A percentile compares a stretch with the other conserved stretches of the same genome.
Conservation (phyloP, 2,888 invertebrate genomes). For the Acanthococcus lagerstroemiae region DNA sequence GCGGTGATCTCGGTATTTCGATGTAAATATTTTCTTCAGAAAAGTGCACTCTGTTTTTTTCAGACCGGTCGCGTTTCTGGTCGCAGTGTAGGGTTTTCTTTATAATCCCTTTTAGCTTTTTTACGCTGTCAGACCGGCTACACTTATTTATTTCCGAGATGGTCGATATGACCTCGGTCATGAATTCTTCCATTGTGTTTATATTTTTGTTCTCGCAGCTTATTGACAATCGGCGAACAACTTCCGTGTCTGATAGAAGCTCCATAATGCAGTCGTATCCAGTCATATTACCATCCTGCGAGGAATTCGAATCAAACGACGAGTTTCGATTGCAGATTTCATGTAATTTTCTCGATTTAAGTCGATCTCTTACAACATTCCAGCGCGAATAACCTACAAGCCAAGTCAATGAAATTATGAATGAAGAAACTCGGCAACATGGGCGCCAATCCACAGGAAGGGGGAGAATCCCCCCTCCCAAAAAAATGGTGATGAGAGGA, state of each 20-base stretch:
- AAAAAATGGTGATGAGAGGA: too few relatives aligned
- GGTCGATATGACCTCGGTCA: neutral
- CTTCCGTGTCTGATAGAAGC: neutral
- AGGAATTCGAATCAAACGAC: too few relatives aligned
- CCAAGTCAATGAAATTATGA: too few relatives aligned
- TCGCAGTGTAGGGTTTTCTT: constrained; percentile 2
- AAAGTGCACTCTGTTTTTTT: constrained; percentile 31
- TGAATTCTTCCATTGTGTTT: neutral
- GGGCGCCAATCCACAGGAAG: too few relatives aligned
- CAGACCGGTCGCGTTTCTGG: neutral
- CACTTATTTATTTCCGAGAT: constrained; percentile 1
- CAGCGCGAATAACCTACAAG: too few relatives aligned
- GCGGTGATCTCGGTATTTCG: constrained; percentile 30
- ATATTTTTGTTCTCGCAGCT: neutral
- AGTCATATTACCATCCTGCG: too few relatives aligned
- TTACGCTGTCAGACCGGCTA: neutral
- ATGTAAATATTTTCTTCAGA: constrained; percentile 33
- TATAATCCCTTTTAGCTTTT: constrained; percentile 19
- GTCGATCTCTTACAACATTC: too few relatives aligned
- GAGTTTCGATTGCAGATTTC: too few relatives aligned
- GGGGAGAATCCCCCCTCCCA: too few relatives aligned
- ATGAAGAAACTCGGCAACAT: too few relatives aligned
- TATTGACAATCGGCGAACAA: neutral
- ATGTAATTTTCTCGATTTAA: too few relatives aligned
- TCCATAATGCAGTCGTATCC: too few relatives aligned